Evolutionary conservation across 2,797 vertebrate species (phyloP), one percentile per base, ranked within the genome.

Genomic region (Hippocampus kuda): DNA sequence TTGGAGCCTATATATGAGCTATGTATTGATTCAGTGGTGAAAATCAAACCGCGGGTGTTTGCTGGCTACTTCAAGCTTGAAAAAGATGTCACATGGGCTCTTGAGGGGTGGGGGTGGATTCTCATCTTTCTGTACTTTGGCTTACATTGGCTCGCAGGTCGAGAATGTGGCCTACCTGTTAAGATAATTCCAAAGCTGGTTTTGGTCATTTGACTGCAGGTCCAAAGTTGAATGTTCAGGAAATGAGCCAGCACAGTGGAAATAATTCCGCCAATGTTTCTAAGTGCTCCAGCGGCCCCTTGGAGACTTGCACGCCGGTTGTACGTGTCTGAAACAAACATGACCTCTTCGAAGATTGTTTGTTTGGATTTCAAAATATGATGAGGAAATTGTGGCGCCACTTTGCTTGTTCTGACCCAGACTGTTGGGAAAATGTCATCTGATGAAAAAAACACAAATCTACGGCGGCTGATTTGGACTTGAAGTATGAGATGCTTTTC

Each of bases 301-400:
- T 34, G 53, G n/a, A 49, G 64, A 65, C 11, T 18, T 18, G 16
- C 46, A 34, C 18, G 12, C 61, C 22, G 10, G 30, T 22, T 41
- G 38, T 11, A 65, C 60, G 61, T 70, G 75, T 78, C 42, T 77
- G 68, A 67, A 72, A 64, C 62, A 69, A 63, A 68, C 60, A 73
- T 75, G 44, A 70, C n/a, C 72, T 79, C 77, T 83, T 67, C 70
- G 72, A 77, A 67, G 69, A 82, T 76, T 75, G 81, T 86, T 84
- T 81, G 73, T 70, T 81, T 82, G 59, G 30, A 71, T 73, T 84
- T 74, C 75, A 73, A 86, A 85, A 85, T 81, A 84, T 81, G 83
- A 84, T 48, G 64, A 76, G 77, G 75, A 77, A 82, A 78, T 84
- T 82, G 77, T 2, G 65, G 70, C 42, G 20, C 51, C 61, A 24